A percentile compares a stretch with the other conserved stretches of the same genome.
Conservation (phyloP, 1,140 invertebrate species). For the Halictus rubicundus region DNA sequence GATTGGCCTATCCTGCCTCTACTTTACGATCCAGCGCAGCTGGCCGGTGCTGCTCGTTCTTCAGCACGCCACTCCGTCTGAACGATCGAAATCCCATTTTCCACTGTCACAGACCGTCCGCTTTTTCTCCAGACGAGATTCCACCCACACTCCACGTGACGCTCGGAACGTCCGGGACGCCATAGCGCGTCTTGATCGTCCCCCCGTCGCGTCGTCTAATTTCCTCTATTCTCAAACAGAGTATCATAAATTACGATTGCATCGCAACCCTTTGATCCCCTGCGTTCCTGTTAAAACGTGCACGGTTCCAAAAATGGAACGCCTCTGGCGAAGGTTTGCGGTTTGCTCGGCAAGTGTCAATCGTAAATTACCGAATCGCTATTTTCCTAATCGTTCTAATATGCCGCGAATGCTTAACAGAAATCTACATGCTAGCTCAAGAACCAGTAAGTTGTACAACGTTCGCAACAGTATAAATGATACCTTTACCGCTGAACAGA, state of each 20-base stretch:
- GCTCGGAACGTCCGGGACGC: not conserved
- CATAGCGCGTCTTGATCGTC: slow-evolving; percentile 37
- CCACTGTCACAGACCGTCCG: slow-evolving; percentile 59
- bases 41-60: slow-evolving; percentile 55
- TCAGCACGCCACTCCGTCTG: slow-evolving; percentile 43
- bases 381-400: no score
- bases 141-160: slow-evolving; percentile 12
- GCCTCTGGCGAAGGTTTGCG: no score
- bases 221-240: slow-evolving; percentile 39
- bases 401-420: no score
- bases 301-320: no score
- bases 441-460: no score
- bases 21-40: slow-evolving; percentile 59
- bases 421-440: no score
- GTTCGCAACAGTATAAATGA: no score
- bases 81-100: slow-evolving; percentile 69
- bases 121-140: slow-evolving; percentile 54
- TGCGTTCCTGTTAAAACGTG: no score
- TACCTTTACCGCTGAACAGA: no score
- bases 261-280: not conserved
- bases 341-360: no score
- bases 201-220: slow-evolving; percentile 45
- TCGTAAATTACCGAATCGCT: no score
- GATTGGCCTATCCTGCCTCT: slow-evolving; percentile 50
- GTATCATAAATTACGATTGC: slow-evolving; percentile 35